phyloP scores from a whole-genome alignment of 2,113 vertebrate genomes.

The Vanacampus margaritifer region DNA sequence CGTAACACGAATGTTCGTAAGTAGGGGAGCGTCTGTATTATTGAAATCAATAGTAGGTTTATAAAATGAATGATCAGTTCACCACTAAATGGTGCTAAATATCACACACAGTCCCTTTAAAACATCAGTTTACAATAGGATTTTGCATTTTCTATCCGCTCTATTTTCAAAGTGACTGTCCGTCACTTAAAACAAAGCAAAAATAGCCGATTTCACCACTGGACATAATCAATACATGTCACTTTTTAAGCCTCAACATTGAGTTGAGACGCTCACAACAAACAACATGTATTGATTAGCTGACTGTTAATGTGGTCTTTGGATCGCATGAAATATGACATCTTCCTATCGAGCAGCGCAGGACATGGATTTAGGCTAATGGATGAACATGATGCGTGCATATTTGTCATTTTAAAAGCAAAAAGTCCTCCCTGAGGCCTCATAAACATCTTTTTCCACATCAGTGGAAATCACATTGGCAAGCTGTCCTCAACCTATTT shows the following conservation, averaged over 20 bases:
- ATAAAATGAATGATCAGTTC: too few species aligned
- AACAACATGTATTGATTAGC: background rate
- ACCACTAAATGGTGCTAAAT: too few species aligned
- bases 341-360: background rate
- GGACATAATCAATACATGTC: background rate
- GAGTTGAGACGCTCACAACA: background rate
- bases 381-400: background rate
- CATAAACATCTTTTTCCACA: constrained; percentile 1
- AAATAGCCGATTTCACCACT: background rate
- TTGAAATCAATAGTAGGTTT: too few species aligned
- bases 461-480: background rate
- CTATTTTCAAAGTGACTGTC: background rate
- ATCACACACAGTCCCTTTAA: background rate
- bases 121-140: background rate
- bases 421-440: background rate
- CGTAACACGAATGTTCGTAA: too few species aligned
- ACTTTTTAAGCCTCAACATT: background rate
- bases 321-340: background rate
- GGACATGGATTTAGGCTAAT: background rate
- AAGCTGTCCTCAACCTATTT: background rate
- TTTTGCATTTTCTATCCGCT: background rate
- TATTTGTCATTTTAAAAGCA: background rate
- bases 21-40: too few species aligned
- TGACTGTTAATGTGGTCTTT: background rate
- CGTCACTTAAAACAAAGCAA: background rate